These are phyloP conservation scores for Sebastes itinus DNA, from an alignment of 2,797 vertebrate species.

Conservation along the genomic window DNA sequence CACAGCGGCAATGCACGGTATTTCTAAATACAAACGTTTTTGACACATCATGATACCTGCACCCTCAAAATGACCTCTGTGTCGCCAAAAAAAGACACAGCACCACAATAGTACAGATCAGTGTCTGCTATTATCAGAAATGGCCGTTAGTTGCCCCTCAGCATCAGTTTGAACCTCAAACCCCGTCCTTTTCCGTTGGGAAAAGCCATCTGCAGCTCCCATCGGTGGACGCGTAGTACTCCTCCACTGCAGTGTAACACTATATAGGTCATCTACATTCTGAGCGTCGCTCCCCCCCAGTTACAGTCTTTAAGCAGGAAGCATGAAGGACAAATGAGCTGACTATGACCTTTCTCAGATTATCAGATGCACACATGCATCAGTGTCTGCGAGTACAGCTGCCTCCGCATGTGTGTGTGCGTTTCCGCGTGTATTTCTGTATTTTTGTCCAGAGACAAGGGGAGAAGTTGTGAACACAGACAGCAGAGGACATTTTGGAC, in stretches of 20 bases:
- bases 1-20: background rate
- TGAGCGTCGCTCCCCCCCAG: constrained; percentile 55
- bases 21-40: background rate
- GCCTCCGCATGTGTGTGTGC: constrained; percentile 17
- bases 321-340: constrained; percentile 81
- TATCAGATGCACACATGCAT: constrained; percentile 63
- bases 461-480: constrained; percentile 21
- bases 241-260: constrained; percentile 75
- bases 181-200: constrained; percentile 16
- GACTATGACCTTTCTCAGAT: constrained; percentile 72
- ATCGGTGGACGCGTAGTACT: constrained; percentile 35
- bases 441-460: constrained; percentile 2
- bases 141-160: background rate
- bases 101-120: background rate
- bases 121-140: constrained; percentile 4
- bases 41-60: background rate
- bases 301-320: constrained; percentile 75
- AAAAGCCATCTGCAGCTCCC: constrained; percentile 37
- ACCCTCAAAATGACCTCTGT: background rate
- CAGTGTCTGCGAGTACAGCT: constrained; percentile 29
- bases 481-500: constrained; percentile 44
- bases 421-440: constrained; percentile 1
- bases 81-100: background rate
- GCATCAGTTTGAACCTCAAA: constrained; percentile 50
- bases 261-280: constrained; percentile 84